Evolutionary conservation across 2,113 vertebrate genomes (phyloP).

Genomic region (Chlorodrepanis virens): DNA sequence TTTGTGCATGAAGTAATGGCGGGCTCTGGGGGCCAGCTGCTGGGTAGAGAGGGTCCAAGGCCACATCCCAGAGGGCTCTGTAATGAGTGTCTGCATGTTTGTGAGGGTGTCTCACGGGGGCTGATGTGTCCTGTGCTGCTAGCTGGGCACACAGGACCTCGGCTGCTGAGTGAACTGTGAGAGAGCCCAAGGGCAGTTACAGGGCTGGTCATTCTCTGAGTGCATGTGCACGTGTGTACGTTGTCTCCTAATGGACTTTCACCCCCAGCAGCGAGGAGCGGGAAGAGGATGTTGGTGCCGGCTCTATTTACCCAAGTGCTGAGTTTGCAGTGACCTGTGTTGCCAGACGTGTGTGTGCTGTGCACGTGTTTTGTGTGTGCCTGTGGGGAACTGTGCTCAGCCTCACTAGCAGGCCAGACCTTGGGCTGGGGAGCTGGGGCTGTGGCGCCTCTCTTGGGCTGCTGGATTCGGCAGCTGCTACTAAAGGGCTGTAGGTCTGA

Average conservation of each 20-base stretch:
- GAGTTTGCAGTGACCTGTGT: not conserved
- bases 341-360: not conserved
- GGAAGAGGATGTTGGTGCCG: not conserved
- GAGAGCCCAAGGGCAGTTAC: accelerated
- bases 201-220: accelerated
- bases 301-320: not conserved
- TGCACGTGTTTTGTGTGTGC: not conserved
- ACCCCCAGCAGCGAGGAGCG: not conserved
- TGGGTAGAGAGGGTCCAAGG: not conserved
- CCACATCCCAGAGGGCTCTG: not conserved
- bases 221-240: accelerated
- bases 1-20: not conserved
- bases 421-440: not conserved
- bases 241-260: not conserved
- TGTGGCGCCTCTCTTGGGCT: accelerated
- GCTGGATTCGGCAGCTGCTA: accelerated
- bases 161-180: not conserved
- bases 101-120: accelerated
- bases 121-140: accelerated
- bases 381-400: not conserved
- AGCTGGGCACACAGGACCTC: not conserved
- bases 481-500: not conserved
- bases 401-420: accelerated
- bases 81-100: not conserved
- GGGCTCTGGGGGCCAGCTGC: not conserved